phyloP scores from a whole-genome alignment of 2,888 invertebrate genomes.

The Amiota mariae region DNA sequence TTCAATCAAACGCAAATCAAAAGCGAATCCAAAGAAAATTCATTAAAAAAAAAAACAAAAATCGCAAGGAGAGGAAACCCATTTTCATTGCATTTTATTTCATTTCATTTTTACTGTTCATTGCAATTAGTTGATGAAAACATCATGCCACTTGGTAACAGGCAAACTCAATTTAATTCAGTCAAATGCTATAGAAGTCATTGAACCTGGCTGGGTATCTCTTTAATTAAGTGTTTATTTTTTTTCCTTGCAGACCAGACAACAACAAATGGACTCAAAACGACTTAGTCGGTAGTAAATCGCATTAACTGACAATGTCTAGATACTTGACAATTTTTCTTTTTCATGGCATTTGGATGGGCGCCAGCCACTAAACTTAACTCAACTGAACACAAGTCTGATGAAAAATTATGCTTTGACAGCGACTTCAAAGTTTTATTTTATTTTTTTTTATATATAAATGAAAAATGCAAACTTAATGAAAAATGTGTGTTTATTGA shows the following conservation, averaged over 20 bases:
- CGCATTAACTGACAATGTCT: conserved; percentile 17
- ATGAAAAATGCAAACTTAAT: conserved; percentile 16
- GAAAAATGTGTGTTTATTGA: conserved; percentile 59
- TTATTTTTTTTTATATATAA: neutral
- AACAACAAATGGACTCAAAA: conserved; percentile 16
- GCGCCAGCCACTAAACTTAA: neutral
- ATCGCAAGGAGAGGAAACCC: too few relatives aligned
- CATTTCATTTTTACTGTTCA: too few relatives aligned
- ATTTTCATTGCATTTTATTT: too few relatives aligned
- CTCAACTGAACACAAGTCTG: neutral
- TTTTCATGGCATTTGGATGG: neutral
- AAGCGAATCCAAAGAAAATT: too few relatives aligned
- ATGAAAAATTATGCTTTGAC: conserved; percentile 18
- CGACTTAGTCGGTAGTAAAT: neutral
- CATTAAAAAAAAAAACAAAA: too few relatives aligned
- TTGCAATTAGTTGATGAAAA: too few relatives aligned
- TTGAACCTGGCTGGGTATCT: conserved; percentile 7
- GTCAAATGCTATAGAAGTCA: conserved; percentile 6
- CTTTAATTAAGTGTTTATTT: conserved; percentile 3
- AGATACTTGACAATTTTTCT: conserved; percentile 16
- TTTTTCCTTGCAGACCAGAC: neutral
- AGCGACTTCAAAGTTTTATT: neutral
- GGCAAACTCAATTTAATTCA: neutral
- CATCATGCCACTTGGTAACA: neutral
- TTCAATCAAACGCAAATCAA: too few relatives aligned